A percentile compares a stretch with the other conserved stretches of the same genome.
Evolutionary conservation across 2,888 invertebrate species (phyloP).

Genomic region (Plagodis pulveraria): DNA sequence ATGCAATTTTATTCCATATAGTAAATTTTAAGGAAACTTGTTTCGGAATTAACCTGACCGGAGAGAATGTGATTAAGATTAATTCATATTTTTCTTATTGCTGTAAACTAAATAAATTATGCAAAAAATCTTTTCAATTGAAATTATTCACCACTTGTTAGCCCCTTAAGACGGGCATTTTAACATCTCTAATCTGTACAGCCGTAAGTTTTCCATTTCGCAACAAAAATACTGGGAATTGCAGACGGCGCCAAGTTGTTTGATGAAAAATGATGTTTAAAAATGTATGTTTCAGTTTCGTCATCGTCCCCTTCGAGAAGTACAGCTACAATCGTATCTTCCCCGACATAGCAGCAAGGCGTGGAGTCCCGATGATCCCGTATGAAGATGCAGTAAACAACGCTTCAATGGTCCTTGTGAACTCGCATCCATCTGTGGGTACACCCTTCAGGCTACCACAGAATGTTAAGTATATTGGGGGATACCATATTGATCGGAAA

Average conservation of each 20-base stretch:
- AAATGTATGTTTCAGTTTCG: slow-evolving; percentile 46
- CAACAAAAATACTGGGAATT: neutral
- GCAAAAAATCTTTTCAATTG: no score
- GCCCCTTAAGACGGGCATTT: no score
- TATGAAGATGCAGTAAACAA: slow-evolving; percentile 57
- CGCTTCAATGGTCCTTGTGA: slow-evolving; percentile 53
- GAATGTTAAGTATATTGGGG: slow-evolving; percentile 61
- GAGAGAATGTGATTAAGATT: no score
- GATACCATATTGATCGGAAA: slow-evolving; percentile 63
- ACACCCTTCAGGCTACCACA: slow-evolving; percentile 53
- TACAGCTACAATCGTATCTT: slow-evolving; percentile 48
- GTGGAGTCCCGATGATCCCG: slow-evolving; percentile 53
- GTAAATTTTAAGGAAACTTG: no score
- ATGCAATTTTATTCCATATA: no score
- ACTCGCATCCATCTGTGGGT: slow-evolving; percentile 60
- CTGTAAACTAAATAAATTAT: no score
- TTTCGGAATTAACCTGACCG: no score
- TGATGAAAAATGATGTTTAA: neutral
- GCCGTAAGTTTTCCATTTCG: no score
- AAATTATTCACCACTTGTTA: no score
- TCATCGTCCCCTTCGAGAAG: slow-evolving; percentile 49
- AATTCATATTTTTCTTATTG: no score
- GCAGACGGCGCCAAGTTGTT: neutral
- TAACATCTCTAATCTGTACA: no score
- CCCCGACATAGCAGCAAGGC: slow-evolving; percentile 49